Evolutionary conservation across 1,140 invertebrate species (phyloP).

Genomic region (Drosophila tristis): DNA sequence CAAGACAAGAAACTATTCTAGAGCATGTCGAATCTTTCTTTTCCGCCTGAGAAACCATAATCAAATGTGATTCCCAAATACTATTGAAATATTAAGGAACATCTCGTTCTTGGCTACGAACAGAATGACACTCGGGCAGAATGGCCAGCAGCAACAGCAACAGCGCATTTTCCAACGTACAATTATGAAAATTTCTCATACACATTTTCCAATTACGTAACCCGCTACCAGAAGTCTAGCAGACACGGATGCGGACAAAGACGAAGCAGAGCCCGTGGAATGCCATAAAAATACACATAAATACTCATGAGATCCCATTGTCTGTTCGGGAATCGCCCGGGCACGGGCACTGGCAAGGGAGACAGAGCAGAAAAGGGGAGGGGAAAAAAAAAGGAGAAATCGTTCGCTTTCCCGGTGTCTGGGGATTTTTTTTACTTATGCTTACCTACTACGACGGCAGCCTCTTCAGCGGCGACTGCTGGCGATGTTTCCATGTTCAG

Average conservation of each 20-base stretch:
- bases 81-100: slow-evolving; percentile 14
- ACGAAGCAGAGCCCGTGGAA: slow-evolving; percentile 53
- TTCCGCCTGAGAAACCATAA: slow-evolving; percentile 41
- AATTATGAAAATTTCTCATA: slow-evolving; percentile 62
- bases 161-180: slow-evolving; percentile 47
- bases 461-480: slow-evolving; percentile 36
- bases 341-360: not conserved
- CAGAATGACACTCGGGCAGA: slow-evolving; percentile 26
- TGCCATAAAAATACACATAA: slow-evolving; percentile 73
- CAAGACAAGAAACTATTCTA: slow-evolving; percentile 43
- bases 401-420: slow-evolving; percentile 23
- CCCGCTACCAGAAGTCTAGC: slow-evolving; percentile 14
- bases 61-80: slow-evolving; percentile 43
- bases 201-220: slow-evolving; percentile 64
- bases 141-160: slow-evolving; percentile 6
- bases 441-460: slow-evolving; percentile 57
- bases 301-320: slow-evolving; percentile 50
- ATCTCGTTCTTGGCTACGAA: slow-evolving; percentile 20
- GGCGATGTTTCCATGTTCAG: slow-evolving; percentile 71
- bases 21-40: slow-evolving; percentile 42
- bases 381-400: slow-evolving; percentile 41
- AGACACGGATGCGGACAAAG: slow-evolving; percentile 19
- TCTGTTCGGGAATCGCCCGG: slow-evolving; percentile 21
- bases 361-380: not conserved
- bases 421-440: slow-evolving; percentile 4